Evolutionary conservation across 2,888 invertebrate genomes (phyloP), one percentile per base, ranked within the genome.

Genomic region (Andrena minutula): DNA sequence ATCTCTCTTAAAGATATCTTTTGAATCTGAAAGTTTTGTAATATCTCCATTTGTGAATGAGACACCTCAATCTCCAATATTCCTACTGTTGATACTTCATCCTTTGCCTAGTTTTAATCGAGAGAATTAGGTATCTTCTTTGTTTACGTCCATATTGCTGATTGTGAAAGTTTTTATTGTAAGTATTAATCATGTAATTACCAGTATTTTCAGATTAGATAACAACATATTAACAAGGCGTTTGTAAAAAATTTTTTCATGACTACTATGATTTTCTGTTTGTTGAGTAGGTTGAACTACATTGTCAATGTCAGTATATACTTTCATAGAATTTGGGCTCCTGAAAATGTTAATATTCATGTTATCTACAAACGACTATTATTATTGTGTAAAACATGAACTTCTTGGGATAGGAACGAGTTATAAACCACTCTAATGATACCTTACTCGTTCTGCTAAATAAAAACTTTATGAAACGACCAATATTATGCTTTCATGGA

Each of bases 171-270:
- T 35, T 20, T 66, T 16, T 20, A 58, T 20, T 41, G 26, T 47
- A 12, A 75, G 1, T 71, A 64, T 20, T 26, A 6, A 20, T 61
- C 10, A 20, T 53, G 32, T 41, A 65, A 32, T 80, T 87, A 90
- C 92, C 83, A 89, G 79, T 28, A 92, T 76, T 8, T 74, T 73
- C 26, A 88, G 68, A 81, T 89, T 90, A 41, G 83, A 78, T 58
- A 93, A 69, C 30, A 93, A 20, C n/a, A 91, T 75, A 76, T 90
- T 90, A 53, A 93, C 73, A 12, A 93, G 63, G 63, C 91, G 85
- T 74, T 86, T 89, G 49, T 90, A 88, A 79, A 91, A 91, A 20
- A 89, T 70, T 70, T 84, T 30, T 51, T 75, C 80, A 6, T 80
- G 78, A 6, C 7, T 68, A 12, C 53, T 71, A 28, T 2, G 51